Conservation (phyloP, 2,888 invertebrate species). For the Hydroisotoma schaefferi region DNA sequence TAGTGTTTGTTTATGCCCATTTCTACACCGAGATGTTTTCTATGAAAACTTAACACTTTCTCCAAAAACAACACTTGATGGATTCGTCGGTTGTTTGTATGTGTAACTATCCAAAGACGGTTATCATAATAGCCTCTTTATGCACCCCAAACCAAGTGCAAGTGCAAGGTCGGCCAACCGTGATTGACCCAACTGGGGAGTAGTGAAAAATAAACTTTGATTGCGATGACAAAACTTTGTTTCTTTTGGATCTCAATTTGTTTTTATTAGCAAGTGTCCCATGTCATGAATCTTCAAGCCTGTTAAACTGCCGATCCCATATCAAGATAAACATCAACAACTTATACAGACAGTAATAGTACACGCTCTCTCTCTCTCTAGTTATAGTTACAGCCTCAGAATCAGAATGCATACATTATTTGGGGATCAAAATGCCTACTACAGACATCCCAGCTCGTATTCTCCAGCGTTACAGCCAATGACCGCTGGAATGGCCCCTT, state of each 20-base stretch:
- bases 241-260: conserved; percentile 6
- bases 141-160: not conserved
- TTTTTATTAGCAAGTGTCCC: conserved; percentile 3
- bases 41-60: conserved; percentile 44
- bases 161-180: conserved; percentile 11
- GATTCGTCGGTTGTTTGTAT: conserved; percentile 26
- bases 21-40: conserved; percentile 45
- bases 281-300: no score
- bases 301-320: not conserved
- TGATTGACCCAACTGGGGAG: conserved; percentile 3
- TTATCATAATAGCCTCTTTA: not conserved
- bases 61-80: conserved; percentile 20
- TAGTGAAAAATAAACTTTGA: conserved; percentile 15
- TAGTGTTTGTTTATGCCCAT: conserved; percentile 44
- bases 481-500: conserved; percentile 50
- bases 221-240: conserved; percentile 15
- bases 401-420: conserved; percentile 79
- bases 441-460: conserved; percentile 62
- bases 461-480: conserved; percentile 48
- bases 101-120: conserved; percentile 16
- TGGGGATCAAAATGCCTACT: conserved; percentile 87
- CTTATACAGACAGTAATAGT: not conserved
- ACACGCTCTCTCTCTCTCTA: not conserved
- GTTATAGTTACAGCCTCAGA: not conserved
- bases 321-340: not conserved